Evolutionary conservation across 1,140 invertebrate species (phyloP).

Genomic region (Gryon sp.): DNA sequence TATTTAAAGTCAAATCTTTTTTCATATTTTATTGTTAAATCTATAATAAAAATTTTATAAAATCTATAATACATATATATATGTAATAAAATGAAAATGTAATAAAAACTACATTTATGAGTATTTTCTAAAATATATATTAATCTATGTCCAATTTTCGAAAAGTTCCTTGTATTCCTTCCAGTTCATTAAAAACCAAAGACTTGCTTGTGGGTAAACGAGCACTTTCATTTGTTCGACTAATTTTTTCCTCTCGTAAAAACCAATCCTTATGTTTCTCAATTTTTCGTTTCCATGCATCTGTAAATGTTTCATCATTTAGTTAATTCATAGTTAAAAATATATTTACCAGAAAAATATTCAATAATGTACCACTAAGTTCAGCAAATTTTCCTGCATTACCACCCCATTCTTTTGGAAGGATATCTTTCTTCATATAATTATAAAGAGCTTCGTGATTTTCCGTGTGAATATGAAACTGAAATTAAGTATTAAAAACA

Average conservation of each 20-base stretch:
- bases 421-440: slow-evolving; percentile 76
- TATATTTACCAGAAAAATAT: too few species aligned
- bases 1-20: too few species aligned
- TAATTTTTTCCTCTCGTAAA: slow-evolving; percentile 76
- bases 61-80: too few species aligned
- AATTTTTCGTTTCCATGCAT: slow-evolving; percentile 74
- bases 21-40: too few species aligned
- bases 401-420: slow-evolving; percentile 79
- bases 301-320: slow-evolving; percentile 57
- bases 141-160: slow-evolving; percentile 79
- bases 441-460: slow-evolving; percentile 71
- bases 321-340: background rate
- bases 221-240: slow-evolving; percentile 74
- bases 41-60: too few species aligned
- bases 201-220: slow-evolving; percentile 73
- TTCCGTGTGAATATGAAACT: slow-evolving; percentile 71
- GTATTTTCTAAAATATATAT: slow-evolving; percentile 23
- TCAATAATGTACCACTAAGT: slow-evolving; percentile 70
- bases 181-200: slow-evolving; percentile 68
- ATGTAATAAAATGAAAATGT: background rate
- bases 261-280: slow-evolving; percentile 77
- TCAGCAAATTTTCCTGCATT: slow-evolving; percentile 75
- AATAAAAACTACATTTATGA: background rate
- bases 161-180: slow-evolving; percentile 78
- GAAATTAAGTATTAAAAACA: slow-evolving; percentile 18